Base-by-base conservation (phyloP, 2,113 vertebrate genomes). In the Camelus bactrianus region DNA sequence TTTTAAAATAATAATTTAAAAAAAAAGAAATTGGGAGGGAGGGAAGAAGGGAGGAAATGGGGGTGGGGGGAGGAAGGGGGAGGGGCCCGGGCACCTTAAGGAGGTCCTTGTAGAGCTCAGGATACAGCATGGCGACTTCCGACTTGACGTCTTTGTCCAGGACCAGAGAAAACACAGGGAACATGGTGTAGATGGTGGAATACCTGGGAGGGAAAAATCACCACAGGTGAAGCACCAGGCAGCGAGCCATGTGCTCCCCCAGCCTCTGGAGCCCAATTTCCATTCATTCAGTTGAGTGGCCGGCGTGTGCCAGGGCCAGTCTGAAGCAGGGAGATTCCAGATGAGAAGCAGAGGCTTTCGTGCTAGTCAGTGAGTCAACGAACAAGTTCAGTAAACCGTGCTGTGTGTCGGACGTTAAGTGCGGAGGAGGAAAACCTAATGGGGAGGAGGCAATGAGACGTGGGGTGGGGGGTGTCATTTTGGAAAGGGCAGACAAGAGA, bases 171-270 rank as follows among this genome's bases (percentile, higher is more conserved):
- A 99, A 99, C 42, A 99, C 99, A 0, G 99, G 99, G 96, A 99
- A 99, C 99, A 99, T 99, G n/a, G 99, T 99, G 96, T 99, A 99
- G 97, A 99, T 98, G 7, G 99, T 99, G 93, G 99, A 99, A 95
- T 99, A 99, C 94, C 99, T 99, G 95, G 50, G 96, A 50, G 94
- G 52, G 48, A 79, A 60, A 80, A 54, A 76, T 0, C 1, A 16
- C n/a, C 28, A 0, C 28, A 0, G 24, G 35, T 85, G 38, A 0
- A 95, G 92, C 1, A 19, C 26, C 79, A 0, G 62, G 60, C 17
- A 0, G 8, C 0, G 14, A 9, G 54, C 24, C 1, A 1, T 1
- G 5, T 9, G 22, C 20, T 3, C 9, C 5, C 12, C 48, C 50
- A 1, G 22, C 69, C 35, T 13, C 62, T 17, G 15, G 38, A 12